Percentiles rank a stretch among this genome's conserved stretches.
Evolutionary conservation across 2,888 invertebrate species (phyloP).

Genomic region (Callosobruchus maculatus): DNA sequence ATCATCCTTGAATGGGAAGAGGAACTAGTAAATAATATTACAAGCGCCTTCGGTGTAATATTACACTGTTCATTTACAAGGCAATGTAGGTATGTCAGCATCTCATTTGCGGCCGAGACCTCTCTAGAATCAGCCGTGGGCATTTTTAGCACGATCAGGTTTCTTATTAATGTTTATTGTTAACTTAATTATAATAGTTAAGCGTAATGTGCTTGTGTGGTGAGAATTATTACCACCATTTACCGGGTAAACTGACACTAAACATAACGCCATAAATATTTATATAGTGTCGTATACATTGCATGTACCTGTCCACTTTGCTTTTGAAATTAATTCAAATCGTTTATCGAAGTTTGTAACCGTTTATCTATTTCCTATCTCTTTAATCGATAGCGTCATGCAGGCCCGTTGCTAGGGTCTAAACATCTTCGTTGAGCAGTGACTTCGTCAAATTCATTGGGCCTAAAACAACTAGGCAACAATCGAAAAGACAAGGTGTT

Average conservation of each 20-base stretch:
- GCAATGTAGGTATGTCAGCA: not conserved
- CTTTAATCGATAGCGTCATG: not conserved
- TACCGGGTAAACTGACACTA: conserved; percentile 19
- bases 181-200: conserved; percentile 15
- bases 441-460: too few relatives aligned
- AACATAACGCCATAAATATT: conserved; percentile 19
- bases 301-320: conserved; percentile 14
- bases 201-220: conserved; percentile 19
- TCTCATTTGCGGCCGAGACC: conserved; percentile 1
- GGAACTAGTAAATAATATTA: not conserved
- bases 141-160: conserved; percentile 9
- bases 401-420: not conserved
- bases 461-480: too few relatives aligned
- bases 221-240: conserved; percentile 20
- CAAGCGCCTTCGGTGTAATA: not conserved
- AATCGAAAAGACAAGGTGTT: too few relatives aligned
- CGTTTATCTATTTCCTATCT: not conserved
- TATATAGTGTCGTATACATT: conserved; percentile 14
- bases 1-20: not conserved
- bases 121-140: not conserved
- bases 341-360: conserved; percentile 4
- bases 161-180: conserved; percentile 14
- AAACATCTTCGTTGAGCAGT: not conserved
- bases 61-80: conserved; percentile 1
- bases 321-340: conserved; percentile 13